Evolutionary conservation across 2,888 invertebrate species (phyloP).

Genomic region (Nycteola revayana): DNA sequence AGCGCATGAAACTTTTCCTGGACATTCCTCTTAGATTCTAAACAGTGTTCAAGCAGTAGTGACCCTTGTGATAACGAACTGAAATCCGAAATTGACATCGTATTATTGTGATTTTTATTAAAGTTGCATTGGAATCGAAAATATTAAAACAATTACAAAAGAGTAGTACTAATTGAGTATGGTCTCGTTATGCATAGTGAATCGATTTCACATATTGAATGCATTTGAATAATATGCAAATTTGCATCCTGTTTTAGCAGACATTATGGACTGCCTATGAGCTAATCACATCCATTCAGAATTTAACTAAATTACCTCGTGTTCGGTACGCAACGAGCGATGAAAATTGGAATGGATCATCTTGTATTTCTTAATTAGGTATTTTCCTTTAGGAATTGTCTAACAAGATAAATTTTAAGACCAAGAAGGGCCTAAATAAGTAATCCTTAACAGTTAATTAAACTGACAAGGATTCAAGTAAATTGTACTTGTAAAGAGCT

Average conservation of each 20-base stretch:
- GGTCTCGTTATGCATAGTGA: not conserved
- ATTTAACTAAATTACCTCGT: constrained; percentile 17
- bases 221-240: too few relatives aligned
- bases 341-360: constrained; percentile 6
- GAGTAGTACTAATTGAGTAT: too few relatives aligned
- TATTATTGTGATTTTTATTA: too few relatives aligned
- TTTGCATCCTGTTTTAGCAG: not conserved
- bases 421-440: constrained; percentile 23
- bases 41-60: constrained; percentile 11
- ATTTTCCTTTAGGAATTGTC: too few relatives aligned
- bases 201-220: constrained; percentile 16
- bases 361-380: not conserved
- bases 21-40: constrained; percentile 83
- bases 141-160: too few relatives aligned
- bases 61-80: constrained; percentile 1
- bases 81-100: too few relatives aligned
- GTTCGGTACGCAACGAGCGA: constrained; percentile 9
- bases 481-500: not conserved
- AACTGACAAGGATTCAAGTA: constrained; percentile 9
- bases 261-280: constrained; percentile 11
- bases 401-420: constrained; percentile 11
- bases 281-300: constrained; percentile 19
- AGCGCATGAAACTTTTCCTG: constrained; percentile 80
- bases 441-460: constrained; percentile 14
- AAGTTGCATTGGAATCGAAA: too few relatives aligned